phyloP scores from a whole-genome alignment of 2,888 invertebrate species.

The Dynastes hyllus region DNA sequence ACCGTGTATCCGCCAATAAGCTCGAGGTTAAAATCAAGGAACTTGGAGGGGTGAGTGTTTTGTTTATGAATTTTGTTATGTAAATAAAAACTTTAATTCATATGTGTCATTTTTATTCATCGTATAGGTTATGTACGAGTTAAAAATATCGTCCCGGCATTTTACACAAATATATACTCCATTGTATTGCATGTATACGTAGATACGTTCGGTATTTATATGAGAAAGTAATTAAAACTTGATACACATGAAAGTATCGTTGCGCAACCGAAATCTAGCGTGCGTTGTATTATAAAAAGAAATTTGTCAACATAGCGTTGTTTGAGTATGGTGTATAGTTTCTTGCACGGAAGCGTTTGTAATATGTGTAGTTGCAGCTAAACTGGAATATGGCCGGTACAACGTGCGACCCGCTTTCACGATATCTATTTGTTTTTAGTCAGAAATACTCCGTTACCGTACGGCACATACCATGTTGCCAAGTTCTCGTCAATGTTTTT shows the following conservation, averaged over 20 bases:
- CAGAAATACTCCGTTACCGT: slow-evolving; percentile 66
- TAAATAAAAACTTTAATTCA: slow-evolving; percentile 44
- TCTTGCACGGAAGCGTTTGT: background rate
- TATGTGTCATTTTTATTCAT: slow-evolving; percentile 40
- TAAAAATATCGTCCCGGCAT: background rate
- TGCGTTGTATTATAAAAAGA: slow-evolving; percentile 49
- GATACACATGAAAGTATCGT: slow-evolving; percentile 49
- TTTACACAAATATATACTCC: background rate
- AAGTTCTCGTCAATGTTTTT: slow-evolving; percentile 54
- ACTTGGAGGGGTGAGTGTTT: slow-evolving; percentile 81
- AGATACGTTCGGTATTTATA: background rate
- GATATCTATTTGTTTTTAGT: slow-evolving; percentile 70
- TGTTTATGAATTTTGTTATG: slow-evolving; percentile 49
- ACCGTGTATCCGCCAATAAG: slow-evolving; percentile 77
- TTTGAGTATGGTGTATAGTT: background rate
- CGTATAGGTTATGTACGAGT: slow-evolving; percentile 46
- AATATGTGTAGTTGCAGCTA: slow-evolving; percentile 15
- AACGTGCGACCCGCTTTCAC: slow-evolving; percentile 58
- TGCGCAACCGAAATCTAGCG: slow-evolving; percentile 48
- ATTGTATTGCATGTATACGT: background rate
- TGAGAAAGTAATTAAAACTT: slow-evolving; percentile 31
- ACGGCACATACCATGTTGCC: slow-evolving; percentile 57
- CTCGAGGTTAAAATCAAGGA: slow-evolving; percentile 81
- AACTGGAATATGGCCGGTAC: slow-evolving; percentile 41
- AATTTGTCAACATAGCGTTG: slow-evolving; percentile 48